A percentile compares a stretch with the other conserved stretches of the same genome.
These are phyloP conservation scores for Puffinus mauretanicus DNA, from an alignment of 2,113 vertebrate genomes.

Conservation along the genomic window DNA sequence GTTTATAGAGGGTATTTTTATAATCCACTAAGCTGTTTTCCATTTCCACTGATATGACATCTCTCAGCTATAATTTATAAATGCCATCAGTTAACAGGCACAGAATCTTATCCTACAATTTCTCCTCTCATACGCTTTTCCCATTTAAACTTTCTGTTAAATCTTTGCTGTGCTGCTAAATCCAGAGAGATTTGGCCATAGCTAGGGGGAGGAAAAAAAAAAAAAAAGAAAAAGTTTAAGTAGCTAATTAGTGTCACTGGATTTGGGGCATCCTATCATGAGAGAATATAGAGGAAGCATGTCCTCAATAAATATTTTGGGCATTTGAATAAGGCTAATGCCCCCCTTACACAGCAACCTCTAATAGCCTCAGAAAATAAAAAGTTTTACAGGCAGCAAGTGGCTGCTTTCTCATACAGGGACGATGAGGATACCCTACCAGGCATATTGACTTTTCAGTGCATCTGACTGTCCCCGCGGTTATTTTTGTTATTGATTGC, in stretches of 20 bases:
- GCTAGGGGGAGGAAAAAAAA: background rate
- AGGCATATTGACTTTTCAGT: background rate
- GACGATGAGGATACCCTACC: background rate
- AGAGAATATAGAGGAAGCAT: slow-evolving; percentile 13
- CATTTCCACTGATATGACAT: slow-evolving; percentile 56
- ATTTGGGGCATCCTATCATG: slow-evolving; percentile 35
- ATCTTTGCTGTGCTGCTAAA: slow-evolving; percentile 54
- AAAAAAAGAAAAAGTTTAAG: background rate
- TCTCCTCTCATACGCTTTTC: slow-evolving; percentile 34
- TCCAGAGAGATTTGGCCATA: slow-evolving; percentile 44
- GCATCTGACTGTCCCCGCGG: background rate
- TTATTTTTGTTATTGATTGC: background rate
- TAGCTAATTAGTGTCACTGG: slow-evolving; percentile 64
- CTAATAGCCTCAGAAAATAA: background rate
- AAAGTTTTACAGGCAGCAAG: background rate
- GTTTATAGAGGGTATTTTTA: slow-evolving; percentile 60
- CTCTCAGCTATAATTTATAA: slow-evolving; percentile 67
- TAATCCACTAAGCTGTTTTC: slow-evolving; percentile 65
- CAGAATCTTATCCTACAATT: slow-evolving; percentile 38
- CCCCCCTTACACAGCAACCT: background rate
- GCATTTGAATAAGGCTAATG: slow-evolving; percentile 34
- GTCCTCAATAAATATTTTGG: slow-evolving; percentile 58
- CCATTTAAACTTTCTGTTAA: slow-evolving; percentile 63
- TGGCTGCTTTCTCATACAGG: background rate
- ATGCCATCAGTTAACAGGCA: slow-evolving; percentile 57